Base-by-base conservation (phyloP, 1,140 invertebrate genomes). In the Triops cancriformis region DNA sequence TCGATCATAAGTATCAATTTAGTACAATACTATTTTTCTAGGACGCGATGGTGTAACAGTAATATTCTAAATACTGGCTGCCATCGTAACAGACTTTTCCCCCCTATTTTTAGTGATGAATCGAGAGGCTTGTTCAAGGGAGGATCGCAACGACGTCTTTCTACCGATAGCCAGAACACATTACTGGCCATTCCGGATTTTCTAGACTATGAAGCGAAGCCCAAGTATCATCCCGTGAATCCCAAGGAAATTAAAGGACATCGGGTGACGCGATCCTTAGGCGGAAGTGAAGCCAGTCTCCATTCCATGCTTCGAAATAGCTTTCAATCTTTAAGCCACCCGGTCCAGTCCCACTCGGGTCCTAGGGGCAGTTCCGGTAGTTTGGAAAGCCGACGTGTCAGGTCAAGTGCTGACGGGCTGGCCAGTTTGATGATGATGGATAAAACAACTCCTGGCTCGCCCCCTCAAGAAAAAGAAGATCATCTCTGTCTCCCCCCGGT, bases 201-300 rank as follows among this genome's bases (percentile, higher is more conserved):
- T 64, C 10, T 23, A n/a, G 51, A 64, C 51, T 64, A 64, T 23
- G 51, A 64, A 23, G 51, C 51, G 1, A 64, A 64, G 23, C 51
- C 51, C 14, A 64, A 64, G 51, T 64, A 64, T 14, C 11, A 64
- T 23, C 51, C 51, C 2, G 51, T 64, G 51, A 64, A 64, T 18
- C 51, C 51, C 10, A 64, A 64, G 18, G 51, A 64, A 14, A 4
- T 64, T 4, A 64, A 64, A 64, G 51, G 51, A 28, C 77, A 73
- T 27, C 73, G 72, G 43, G 23, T 73, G 23, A 72, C 76, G 41
- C 64, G 76, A 73, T 77, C 76, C 10, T 14, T 76, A 12, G 76
- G 51, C 12, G 76, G 77, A 3, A 78, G 77, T 31, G 64, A 78
- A 27, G 37, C 74, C 64, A 78, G 77, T 73, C 72, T 78, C 26